phyloP scores from a whole-genome alignment of 2,113 vertebrate genomes.

The Lophotis ruficrista region DNA sequence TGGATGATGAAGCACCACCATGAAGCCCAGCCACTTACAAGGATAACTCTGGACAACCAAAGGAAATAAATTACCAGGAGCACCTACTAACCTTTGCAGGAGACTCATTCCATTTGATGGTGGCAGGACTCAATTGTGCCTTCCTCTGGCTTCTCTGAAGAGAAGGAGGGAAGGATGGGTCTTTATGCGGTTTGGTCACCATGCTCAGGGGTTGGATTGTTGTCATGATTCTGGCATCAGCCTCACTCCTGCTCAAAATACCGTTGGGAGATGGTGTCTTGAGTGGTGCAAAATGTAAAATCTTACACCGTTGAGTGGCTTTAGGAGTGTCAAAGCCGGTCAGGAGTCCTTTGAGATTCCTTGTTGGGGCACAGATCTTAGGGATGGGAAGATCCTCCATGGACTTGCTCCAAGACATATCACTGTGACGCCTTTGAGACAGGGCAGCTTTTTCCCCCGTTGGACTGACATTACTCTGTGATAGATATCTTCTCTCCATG shows the following conservation, averaged over 20 bases:
- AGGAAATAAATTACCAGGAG: not conserved
- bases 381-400: slow-evolving; percentile 58
- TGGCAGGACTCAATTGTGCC: not conserved
- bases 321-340: not conserved
- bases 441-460: not conserved
- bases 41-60: not conserved
- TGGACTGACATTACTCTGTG: not conserved
- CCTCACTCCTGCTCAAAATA: not conserved
- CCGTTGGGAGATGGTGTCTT: not conserved
- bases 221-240: not conserved
- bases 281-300: not conserved
- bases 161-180: not conserved
- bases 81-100: slow-evolving; percentile 31
- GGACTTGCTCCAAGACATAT: slow-evolving; percentile 60
- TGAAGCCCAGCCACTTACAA: not conserved
- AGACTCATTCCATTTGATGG: not conserved
- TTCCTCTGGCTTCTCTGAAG: not conserved
- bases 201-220: not conserved
- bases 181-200: not conserved
- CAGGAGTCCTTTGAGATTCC: not conserved
- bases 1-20: not conserved
- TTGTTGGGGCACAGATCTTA: not conserved
- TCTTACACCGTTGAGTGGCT: not conserved
- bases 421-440: not conserved
- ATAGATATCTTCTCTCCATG: not conserved